Percentiles rank a stretch among this genome's conserved stretches.
phyloP scores from a whole-genome alignment of 2,113 vertebrate genomes.

The Phaethornis superciliosus region DNA sequence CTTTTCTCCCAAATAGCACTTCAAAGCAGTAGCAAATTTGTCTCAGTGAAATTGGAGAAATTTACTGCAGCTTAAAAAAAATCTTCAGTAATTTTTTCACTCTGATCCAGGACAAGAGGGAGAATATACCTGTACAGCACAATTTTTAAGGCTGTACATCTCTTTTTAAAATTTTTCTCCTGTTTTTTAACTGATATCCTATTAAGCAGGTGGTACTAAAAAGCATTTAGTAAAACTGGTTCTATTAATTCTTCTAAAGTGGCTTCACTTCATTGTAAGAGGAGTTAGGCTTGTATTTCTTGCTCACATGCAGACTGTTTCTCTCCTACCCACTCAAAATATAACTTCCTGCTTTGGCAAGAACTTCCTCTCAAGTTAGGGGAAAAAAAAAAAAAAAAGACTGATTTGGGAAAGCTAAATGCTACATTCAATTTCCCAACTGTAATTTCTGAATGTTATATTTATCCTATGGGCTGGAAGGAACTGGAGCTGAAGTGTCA shows the following conservation, averaged over 20 bases:
- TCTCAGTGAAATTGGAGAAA: background rate
- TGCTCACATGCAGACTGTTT: background rate
- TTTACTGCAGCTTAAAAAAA: background rate
- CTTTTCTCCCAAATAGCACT: background rate
- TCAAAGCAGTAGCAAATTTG: background rate
- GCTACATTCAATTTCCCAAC: background rate
- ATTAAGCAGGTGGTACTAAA: background rate
- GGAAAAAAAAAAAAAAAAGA: background rate
- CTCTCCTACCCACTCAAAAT: background rate
- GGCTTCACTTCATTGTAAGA: background rate
- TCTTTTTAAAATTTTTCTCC: background rate
- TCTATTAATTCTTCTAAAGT: background rate
- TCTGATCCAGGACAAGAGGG: background rate
- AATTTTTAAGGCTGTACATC: background rate
- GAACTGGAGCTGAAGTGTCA: background rate
- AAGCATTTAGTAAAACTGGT: background rate
- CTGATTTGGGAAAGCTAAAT: background rate
- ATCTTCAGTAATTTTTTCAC: background rate
- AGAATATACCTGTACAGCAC: accelerated
- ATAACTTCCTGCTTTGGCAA: background rate
- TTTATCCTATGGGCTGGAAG: background rate
- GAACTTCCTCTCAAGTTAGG: background rate
- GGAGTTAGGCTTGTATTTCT: background rate
- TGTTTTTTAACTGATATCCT: background rate
- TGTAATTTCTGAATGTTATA: background rate